Conservation (phyloP, 2,888 invertebrate genomes). For the Pherbina coryleti region DNA sequence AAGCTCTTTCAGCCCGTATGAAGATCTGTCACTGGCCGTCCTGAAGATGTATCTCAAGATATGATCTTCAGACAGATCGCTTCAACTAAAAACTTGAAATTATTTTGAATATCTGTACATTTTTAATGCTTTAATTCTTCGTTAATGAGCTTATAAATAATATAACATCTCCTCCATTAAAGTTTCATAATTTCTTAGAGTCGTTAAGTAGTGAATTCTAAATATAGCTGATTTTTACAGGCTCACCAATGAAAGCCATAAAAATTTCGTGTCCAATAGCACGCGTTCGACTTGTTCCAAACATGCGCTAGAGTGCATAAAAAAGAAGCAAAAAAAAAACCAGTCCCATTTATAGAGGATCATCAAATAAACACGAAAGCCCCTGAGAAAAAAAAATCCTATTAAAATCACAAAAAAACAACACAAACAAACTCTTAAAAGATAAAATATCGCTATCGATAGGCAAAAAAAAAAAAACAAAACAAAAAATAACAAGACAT, state of each 20-base stretch:
- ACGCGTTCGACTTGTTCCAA: constrained; percentile 29
- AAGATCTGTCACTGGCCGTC: no score
- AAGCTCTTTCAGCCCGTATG: no score
- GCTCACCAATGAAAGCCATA: neutral
- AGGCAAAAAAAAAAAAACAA: neutral
- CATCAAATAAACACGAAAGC: constrained; percentile 40
- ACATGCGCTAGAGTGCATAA: constrained; percentile 17
- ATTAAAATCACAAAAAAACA: constrained; percentile 56
- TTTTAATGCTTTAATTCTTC: no score
- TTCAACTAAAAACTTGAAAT: no score
- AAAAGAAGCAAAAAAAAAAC: constrained; percentile 1
- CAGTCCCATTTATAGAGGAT: neutral
- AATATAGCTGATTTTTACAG: no score
- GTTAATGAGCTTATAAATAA: no score
- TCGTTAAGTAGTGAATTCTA: no score
- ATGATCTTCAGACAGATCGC: no score
- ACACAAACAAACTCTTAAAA: constrained; percentile 44
- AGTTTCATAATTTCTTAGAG: no score
- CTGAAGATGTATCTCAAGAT: no score
- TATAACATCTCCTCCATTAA: no score
- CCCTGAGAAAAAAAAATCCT: constrained; percentile 58
- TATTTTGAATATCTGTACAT: no score
- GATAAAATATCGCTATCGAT: constrained; percentile 41
- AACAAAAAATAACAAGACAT: neutral
- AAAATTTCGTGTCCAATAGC: neutral